Base-by-base conservation (phyloP, 1,140 invertebrate species). In the Meloidogyne exigua region DNA sequence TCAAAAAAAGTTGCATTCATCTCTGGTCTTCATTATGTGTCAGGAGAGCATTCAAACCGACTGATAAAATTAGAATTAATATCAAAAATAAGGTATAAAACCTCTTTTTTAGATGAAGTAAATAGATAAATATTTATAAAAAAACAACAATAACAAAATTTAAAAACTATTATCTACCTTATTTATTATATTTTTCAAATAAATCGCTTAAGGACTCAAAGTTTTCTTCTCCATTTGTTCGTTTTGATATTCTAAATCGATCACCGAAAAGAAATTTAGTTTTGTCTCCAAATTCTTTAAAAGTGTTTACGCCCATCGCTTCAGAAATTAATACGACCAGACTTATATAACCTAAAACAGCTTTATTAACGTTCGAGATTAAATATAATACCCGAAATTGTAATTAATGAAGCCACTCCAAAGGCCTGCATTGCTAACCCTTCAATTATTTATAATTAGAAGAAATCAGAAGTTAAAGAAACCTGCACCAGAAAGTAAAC, bases 191-290 rank as follows among this genome's bases (percentile, higher is more conserved):
- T 5, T 63, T 72, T 72, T 83, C 77, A 42, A 81, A 83, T 44
- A 81, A 49, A 36, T 81, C 80, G 15, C 44, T 68, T 21, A 80
- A 36, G 11, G 79, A 67, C 42, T 78, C 71, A 64, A 65, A 79
- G 0, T 23, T 63, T 57, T 81, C 69, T 1, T 23, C 39, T 57
- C 72, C 69, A 32, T 42, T 64, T 25, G 39, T 82, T 11, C 75
- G 80, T 44, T 69, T 80, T 63, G 49, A 25, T 74, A 82, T 71
- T 49, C 79, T 26, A n/a, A 80, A 72, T 36, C 73, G 49, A 62
- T 83, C 81, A 28, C 81, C 82, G 36, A 82, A 83, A 15, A 74
- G 5, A n/a, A 42, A 7, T 25, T 36, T 72, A 63, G 82, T 77
- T 77, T 71, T 36, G 23, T n/a, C 18, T 0, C 81, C 81, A 73